Evolutionary conservation across 2,113 vertebrate genomes (phyloP), one percentile per base, ranked within the genome.

Genomic region (Phalacrocorax carbo): DNA sequence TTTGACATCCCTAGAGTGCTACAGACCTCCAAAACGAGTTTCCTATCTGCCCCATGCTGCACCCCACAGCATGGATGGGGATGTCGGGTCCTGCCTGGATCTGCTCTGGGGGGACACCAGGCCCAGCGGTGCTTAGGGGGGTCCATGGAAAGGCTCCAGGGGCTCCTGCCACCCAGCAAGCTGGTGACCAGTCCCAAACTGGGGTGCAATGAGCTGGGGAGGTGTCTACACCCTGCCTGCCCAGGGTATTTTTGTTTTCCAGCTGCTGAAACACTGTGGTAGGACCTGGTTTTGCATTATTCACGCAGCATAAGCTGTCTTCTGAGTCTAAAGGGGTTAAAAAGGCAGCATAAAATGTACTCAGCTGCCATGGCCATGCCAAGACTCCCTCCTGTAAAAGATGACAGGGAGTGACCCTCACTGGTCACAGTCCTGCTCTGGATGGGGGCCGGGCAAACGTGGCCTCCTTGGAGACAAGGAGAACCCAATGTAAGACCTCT

Each of bases 361-460:
- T 49, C 22, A 34, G 12, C 29, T 55, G 25, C 32, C 5, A 14
- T 1, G 17, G 34, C 65, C 34, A 7, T 75, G 65, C 34, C 0
- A 0, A 52, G 38, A 14, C 13, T 49, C 22, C 29, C 14, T 58
- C 38, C 19, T 18, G 34, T 26, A 80, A 36, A 36, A 79, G 34
- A 60, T 82, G 60, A 4, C 14, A 5, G 8, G 38, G 26, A 5
- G 9, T 82, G 42, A 72, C 49, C 32, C 7, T 79, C 52, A 26
- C 2, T 5, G 2, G 25, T 32, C 19, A 68, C 22, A 40, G 15
- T 17, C 51, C 32, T 40, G 34, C 38, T 76, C 38, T 69, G 42
- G 10, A 11, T 2, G 3, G 27, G 36, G 34, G 73, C 21, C 1
- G 3, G 57, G 27, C 19, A 78, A 40, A 78, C 0, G 4, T 42